A percentile compares a stretch with the other conserved stretches of the same genome.
Conservation (phyloP, 2,113 vertebrate species). For the Pipra filicauda region DNA sequence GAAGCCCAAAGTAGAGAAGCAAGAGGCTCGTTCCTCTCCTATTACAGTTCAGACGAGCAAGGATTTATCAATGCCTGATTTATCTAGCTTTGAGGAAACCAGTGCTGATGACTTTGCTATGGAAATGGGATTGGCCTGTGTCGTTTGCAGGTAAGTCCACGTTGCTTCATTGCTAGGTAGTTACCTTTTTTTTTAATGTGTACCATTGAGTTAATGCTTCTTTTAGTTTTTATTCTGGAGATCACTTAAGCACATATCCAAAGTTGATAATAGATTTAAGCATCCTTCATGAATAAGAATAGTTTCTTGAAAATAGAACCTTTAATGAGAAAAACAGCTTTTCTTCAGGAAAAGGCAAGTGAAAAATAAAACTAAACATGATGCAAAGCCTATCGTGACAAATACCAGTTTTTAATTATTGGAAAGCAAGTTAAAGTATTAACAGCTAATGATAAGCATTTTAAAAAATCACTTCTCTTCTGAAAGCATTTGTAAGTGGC, state of each 20-base stretch:
- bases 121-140: slow-evolving; percentile 98
- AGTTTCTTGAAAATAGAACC: neutral
- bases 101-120: slow-evolving; percentile 98
- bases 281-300: neutral
- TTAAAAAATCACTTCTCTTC: neutral
- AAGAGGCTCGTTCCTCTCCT: slow-evolving; percentile 87
- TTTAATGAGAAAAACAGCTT: neutral
- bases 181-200: neutral
- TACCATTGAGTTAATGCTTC: neutral
- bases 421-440: neutral
- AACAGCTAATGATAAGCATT: neutral
- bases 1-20: slow-evolving; percentile 90
- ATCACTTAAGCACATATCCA: neutral
- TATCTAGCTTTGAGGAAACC: slow-evolving; percentile 92
- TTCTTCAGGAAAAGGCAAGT: neutral
- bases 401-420: neutral
- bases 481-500: neutral
- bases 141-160: slow-evolving; percentile 87
- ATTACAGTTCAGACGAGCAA: slow-evolving; percentile 89
- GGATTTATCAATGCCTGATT: slow-evolving; percentile 87
- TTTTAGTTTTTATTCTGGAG: neutral
- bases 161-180: neutral
- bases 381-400: neutral
- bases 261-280: neutral
- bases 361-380: neutral